A percentile compares a stretch with the other conserved stretches of the same genome.
These are phyloP conservation scores for Drosophila insularis DNA, from an alignment of 1,140 invertebrate species.

Conservation along the genomic window DNA sequence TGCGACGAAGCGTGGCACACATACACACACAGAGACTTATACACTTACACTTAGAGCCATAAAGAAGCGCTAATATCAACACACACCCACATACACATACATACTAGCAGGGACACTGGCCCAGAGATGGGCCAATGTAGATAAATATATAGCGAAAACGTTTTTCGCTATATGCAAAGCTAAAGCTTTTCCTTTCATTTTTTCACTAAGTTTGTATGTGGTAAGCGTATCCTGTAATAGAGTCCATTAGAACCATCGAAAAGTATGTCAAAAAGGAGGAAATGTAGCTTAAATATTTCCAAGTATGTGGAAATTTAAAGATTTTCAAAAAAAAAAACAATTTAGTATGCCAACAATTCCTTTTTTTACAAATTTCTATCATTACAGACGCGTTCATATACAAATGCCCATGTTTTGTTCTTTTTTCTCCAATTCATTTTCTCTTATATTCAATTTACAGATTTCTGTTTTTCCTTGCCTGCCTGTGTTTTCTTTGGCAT, in stretches of 20 bases:
- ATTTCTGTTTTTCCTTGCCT: too few species aligned
- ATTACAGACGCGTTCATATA: too few species aligned
- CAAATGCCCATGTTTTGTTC: too few species aligned
- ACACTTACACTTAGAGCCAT: conserved; percentile 39
- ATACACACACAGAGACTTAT: conserved; percentile 35
- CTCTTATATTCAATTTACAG: too few species aligned
- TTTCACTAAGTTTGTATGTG: conserved; percentile 10
- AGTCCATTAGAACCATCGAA: neutral
- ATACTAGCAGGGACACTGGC: conserved; percentile 3
- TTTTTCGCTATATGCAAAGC: conserved; percentile 71
- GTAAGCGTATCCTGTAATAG: neutral
- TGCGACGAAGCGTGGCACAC: conserved; percentile 67
- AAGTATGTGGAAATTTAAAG: too few species aligned
- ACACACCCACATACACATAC: conserved; percentile 14
- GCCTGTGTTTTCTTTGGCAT: too few species aligned
- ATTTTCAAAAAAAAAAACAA: too few species aligned
- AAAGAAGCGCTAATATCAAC: conserved; percentile 70
- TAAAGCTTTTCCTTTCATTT: conserved; percentile 29
- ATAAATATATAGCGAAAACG: conserved; percentile 71
- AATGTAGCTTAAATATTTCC: too few species aligned
- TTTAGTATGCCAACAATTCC: too few species aligned
- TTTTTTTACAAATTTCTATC: too few species aligned
- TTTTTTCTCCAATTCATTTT: too few species aligned
- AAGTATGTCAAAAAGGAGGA: neutral
- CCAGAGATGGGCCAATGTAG: conserved; percentile 64